Base-by-base conservation (phyloP, 2,113 vertebrate genomes). In the Murina feae region DNA sequence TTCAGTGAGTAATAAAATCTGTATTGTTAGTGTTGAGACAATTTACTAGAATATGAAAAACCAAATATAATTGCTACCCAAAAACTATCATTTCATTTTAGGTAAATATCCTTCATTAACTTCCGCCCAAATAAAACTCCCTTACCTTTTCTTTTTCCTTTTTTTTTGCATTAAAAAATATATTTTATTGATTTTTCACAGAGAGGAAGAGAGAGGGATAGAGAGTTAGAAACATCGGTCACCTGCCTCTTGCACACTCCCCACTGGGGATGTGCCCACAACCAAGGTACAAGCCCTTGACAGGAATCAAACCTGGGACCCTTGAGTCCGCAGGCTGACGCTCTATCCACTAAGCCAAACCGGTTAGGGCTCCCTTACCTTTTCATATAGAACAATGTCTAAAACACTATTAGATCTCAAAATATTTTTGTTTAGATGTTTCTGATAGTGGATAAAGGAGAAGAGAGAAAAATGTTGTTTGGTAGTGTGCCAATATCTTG, bases 381-480 rank as follows among this genome's bases (percentile, higher is more conserved):
- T 91, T 86, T 82, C 76, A 81, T 66, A 72, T 35, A 80, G 76
- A 85, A 42, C 75, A 93, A 68, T 86, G 39, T 49, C 75, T 49
- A 71, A 93, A 95, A 51, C 65, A 79, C 69, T 80, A 39, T 55
- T 80, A 84, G 47, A 4, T 51, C 35, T 90, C 47, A 92, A 71
- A 89, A 76, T 94, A 74, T 85, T 94, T 96, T 93, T 96, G 39
- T 86, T 92, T 79, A 93, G 47, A 11, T 69, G 71, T 76, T 80
- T 82, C 75, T 18, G 58, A 71, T 88, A 84, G 11, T 81, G 18
- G 68, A 90, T 71, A 92, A 95, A 93, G 37, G 63, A 86, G 30
- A 92, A 81, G 60, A 90, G 23, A 72, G 39, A 80, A 93, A 86
- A 92, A 72, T 76, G 6, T 72, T 91, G 25, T 14, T 85, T 89